Percentiles rank a stretch among this genome's conserved stretches.
These are phyloP conservation scores for Tenualosa thibaudeaui DNA, from an alignment of 2,797 vertebrate genomes.

Conservation along the genomic window DNA sequence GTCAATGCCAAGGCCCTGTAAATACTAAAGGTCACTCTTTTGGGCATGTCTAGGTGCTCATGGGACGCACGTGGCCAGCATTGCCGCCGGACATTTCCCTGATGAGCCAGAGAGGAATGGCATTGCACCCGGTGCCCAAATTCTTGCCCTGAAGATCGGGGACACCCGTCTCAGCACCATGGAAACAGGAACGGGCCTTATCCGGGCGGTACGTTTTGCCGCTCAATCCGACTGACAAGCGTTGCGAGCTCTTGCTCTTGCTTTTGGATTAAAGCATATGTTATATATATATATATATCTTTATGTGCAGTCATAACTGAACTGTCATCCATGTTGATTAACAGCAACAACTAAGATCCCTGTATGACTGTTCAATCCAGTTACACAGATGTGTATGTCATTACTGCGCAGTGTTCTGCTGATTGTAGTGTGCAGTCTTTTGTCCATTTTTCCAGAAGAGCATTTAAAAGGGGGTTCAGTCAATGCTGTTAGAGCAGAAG, in stretches of 20 bases:
- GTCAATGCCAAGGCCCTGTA: background rate
- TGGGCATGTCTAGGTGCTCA: constrained; percentile 83
- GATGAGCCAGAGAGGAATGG: constrained; percentile 94
- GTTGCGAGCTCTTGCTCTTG: too few relatives aligned
- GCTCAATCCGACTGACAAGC: too few relatives aligned
- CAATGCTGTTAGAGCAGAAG: too few relatives aligned
- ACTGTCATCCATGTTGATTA: background rate
- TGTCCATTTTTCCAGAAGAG: too few relatives aligned
- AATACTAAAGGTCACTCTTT: background rate
- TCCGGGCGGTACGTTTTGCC: constrained; percentile 58
- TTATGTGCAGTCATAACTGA: too few relatives aligned
- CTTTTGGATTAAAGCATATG: too few relatives aligned
- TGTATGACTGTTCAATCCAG: background rate
- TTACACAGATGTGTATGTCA: background rate
- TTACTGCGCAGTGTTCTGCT: background rate
- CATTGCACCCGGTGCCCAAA: constrained; percentile 93
- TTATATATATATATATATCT: too few relatives aligned
- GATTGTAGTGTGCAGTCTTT: too few relatives aligned
- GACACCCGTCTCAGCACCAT: constrained; percentile 98
- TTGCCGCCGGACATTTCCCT: constrained; percentile 94
- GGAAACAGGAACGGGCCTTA: constrained; percentile 98
- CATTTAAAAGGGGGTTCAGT: too few relatives aligned
- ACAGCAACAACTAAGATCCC: background rate
- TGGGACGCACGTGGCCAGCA: constrained; percentile 96
- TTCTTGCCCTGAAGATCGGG: constrained; percentile 95